Evolutionary conservation across 2,797 vertebrate genomes (phyloP).

Genomic region (Nothura maculosa): DNA sequence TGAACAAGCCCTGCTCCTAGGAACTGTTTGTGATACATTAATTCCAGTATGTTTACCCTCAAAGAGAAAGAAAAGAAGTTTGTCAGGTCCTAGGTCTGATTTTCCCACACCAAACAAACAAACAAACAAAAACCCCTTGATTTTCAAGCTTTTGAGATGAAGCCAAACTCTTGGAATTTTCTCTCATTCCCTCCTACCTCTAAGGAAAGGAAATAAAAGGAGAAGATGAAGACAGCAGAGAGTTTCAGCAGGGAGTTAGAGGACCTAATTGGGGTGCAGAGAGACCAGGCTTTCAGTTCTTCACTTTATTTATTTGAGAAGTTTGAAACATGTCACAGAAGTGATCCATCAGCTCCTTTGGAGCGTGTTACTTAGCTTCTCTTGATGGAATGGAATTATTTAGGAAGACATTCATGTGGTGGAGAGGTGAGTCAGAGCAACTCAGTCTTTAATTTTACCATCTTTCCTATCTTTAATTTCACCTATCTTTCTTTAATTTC

Average conservation of each 20-base stretch:
- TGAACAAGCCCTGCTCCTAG: not conserved
- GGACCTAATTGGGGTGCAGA: not conserved
- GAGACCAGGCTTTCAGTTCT: not conserved
- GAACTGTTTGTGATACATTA: not conserved
- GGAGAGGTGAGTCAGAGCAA: not conserved
- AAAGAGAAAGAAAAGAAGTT: not conserved
- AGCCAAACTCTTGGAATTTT: not conserved
- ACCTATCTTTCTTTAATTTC: conserved; percentile 31
- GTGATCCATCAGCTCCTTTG: not conserved
- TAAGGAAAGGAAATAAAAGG: not conserved
- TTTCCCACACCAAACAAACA: not conserved
- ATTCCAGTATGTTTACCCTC: not conserved
- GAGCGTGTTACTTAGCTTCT: not conserved
- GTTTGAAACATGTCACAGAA: not conserved
- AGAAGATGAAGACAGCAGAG: not conserved
- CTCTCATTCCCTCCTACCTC: not conserved
- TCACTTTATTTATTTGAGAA: not conserved
- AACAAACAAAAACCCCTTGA: not conserved
- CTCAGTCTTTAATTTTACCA: not conserved
- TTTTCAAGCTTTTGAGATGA: not conserved
- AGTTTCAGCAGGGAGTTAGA: not conserved
- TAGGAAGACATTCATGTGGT: not conserved
- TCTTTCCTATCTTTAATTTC: too few species aligned
- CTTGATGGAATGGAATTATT: not conserved
- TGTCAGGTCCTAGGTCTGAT: not conserved